Evolutionary conservation across 2,888 invertebrate species (phyloP).

Genomic region (Myopa testacea): DNA sequence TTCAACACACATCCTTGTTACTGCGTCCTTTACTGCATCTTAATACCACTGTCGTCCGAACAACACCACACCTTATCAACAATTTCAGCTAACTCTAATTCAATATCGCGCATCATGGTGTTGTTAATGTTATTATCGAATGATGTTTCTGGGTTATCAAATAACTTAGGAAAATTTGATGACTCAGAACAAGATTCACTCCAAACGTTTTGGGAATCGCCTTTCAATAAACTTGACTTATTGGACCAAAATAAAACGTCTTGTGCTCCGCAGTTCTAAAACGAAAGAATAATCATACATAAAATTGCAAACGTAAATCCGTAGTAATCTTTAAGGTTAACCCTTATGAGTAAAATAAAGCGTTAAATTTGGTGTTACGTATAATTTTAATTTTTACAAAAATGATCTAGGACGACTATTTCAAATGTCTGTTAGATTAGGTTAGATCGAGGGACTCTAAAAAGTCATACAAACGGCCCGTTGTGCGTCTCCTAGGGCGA

Average conservation of each 20-base stretch:
- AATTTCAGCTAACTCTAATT: conserved; percentile 73
- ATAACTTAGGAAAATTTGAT: conserved; percentile 1
- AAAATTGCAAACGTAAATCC: conserved; percentile 18
- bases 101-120: conserved; percentile 75
- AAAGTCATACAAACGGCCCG: too few relatives aligned
- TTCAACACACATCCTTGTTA: conserved; percentile 27
- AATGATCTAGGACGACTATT: too few relatives aligned
- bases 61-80: conserved; percentile 70
- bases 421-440: too few relatives aligned
- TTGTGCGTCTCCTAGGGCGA: too few relatives aligned
- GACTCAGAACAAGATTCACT: conserved; percentile 49
- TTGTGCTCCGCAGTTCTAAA: conserved; percentile 51
- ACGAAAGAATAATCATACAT: conserved; percentile 37
- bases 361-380: too few relatives aligned
- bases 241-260: conserved; percentile 55
- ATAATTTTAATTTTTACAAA: too few relatives aligned
- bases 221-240: conserved; percentile 46
- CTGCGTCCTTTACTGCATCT: conserved; percentile 54
- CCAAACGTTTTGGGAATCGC: conserved; percentile 55
- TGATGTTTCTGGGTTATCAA: conserved; percentile 52
- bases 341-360: too few relatives aligned
- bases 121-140: conserved; percentile 77
- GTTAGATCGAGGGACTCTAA: too few relatives aligned
- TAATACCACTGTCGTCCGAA: conserved; percentile 63
- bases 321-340: not conserved